phyloP scores from a whole-genome alignment of 2,797 vertebrate genomes.

The Acrossocheilus fasciatus region DNA sequence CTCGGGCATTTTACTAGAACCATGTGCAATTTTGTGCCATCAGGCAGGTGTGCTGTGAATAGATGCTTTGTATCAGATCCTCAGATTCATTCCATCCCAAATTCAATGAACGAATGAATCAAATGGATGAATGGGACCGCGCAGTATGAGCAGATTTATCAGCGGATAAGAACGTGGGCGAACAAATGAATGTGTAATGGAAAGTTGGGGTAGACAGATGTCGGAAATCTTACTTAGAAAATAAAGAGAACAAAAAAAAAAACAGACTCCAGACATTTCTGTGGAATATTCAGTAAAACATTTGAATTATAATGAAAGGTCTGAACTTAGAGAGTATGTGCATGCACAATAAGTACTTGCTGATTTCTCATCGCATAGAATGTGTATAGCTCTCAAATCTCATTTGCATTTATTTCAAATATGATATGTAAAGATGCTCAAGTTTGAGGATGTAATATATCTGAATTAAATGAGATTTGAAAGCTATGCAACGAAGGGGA shows the following conservation, averaged over 20 bases:
- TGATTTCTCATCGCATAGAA: neutral
- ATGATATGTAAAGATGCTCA: neutral
- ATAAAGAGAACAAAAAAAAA: neutral
- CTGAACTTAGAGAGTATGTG: neutral
- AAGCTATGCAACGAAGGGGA: neutral
- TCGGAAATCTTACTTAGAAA: neutral
- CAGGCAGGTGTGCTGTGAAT: constrained; percentile 43
- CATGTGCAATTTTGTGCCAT: constrained; percentile 24
- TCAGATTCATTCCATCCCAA: constrained; percentile 7
- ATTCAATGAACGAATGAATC: constrained; percentile 23
- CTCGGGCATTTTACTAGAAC: constrained; percentile 18
- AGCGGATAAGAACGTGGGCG: neutral
- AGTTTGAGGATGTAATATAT: neutral
- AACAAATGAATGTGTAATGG: neutral
- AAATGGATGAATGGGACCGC: neutral
- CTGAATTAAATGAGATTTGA: neutral
- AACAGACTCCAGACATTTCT: neutral
- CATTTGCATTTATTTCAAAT: neutral
- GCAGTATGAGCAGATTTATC: constrained; percentile 7
- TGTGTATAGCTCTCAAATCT: neutral
- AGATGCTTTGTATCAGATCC: constrained; percentile 21
- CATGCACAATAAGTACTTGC: neutral
- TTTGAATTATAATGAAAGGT: neutral
- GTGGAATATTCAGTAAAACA: neutral
- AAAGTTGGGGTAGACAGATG: constrained; percentile 5